Evolutionary conservation across 2,888 invertebrate species (phyloP), one percentile per base, ranked within the genome.

Genomic region (Spialia ferax): DNA sequence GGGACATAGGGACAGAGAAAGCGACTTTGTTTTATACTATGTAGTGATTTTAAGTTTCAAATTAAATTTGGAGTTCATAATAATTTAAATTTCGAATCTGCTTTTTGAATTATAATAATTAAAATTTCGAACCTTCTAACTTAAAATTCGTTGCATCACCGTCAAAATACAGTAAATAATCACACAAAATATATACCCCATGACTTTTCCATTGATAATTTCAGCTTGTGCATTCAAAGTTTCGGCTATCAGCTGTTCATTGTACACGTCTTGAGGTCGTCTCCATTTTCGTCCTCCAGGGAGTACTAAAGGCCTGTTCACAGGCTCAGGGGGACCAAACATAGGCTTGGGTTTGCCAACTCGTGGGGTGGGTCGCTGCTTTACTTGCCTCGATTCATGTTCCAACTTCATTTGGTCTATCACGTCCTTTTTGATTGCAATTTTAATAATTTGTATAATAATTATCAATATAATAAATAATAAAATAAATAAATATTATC

Each of bases 171-270:
- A 13, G 4, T 1, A 10, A 54, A 29, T 22, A 50, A 35, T 38
- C 8, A 23, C 13, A 20, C 29, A 23, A n/a, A 35, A 52, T 32
- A 38, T 20, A 18, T 96, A 98, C 98, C 98, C 98, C 83, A 97
- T 95, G 69, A 97, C 96, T 76, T 96, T 96, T 73, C 98, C 97
- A 65, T 96, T 95, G 70, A 99, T 96, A 50, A 98, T 95, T 92
- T 98, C 98, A 0, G 98, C 96, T 85, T 98, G 98, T 6, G 96
- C 96, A 69, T 96, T 96, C 73, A 99, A 94, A 0, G 97, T 97
- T 81, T 98, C 97, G 18, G 97, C 97, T 68, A 99, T 97, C 90
- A 97, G 96, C 79, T 97, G 96, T 75, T 99, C 98, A 72, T 98
- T 97, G 94, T 97, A 98, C 52, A 98, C 96, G 79, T 98, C 97